These are phyloP conservation scores for Haemorhous mexicanus DNA, from an alignment of 2,113 vertebrate species.

Conservation along the genomic window DNA sequence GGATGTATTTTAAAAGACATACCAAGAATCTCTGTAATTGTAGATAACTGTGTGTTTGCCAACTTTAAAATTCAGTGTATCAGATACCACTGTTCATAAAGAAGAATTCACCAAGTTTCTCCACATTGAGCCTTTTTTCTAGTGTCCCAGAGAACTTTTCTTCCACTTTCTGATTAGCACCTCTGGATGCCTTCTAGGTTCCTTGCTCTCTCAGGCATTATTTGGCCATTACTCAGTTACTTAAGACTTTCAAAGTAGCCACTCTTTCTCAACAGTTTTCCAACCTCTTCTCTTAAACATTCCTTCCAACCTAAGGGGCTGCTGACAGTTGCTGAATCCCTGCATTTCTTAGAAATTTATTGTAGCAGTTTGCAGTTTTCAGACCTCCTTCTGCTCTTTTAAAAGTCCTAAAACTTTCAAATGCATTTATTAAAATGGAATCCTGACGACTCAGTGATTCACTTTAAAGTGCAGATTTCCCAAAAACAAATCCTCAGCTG, in stretches of 20 bases:
- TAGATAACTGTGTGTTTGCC: neutral
- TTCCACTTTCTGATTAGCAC: neutral
- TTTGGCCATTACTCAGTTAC: neutral
- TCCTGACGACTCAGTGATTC: neutral
- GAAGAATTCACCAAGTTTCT: neutral
- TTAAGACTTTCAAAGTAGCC: neutral
- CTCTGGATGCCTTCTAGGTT: neutral
- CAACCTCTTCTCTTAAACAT: neutral
- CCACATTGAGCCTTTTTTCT: neutral
- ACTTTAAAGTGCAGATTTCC: conserved; percentile 24
- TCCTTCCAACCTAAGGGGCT: neutral
- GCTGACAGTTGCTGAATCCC: neutral
- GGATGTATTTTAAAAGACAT: neutral
- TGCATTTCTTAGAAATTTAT: neutral
- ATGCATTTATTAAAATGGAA: neutral
- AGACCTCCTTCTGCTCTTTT: neutral
- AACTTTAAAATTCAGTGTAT: neutral
- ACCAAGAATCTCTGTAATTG: neutral
- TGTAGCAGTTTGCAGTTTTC: neutral
- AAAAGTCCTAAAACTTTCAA: neutral
- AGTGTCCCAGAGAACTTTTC: neutral
- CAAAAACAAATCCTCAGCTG: neutral
- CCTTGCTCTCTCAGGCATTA: neutral
- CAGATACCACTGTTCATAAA: neutral
- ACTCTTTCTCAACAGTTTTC: neutral